Percentiles rank a stretch among this genome's conserved stretches.
phyloP scores from a whole-genome alignment of 2,797 vertebrate genomes.

The Potorous gilbertii region DNA sequence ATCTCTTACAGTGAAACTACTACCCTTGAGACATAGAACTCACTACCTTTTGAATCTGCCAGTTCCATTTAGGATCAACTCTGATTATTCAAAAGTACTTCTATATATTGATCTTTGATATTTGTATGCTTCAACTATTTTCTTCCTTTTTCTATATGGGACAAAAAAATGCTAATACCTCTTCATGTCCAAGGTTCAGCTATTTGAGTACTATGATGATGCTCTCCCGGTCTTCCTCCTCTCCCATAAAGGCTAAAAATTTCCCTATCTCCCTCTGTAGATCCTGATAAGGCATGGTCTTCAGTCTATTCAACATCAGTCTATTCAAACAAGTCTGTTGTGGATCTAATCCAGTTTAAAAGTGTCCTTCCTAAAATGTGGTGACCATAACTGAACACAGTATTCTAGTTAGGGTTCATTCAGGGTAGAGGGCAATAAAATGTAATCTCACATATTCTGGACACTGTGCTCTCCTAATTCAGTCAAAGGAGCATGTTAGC shows the following conservation, averaged over 20 bases:
- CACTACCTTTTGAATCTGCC: not conserved
- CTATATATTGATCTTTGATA: not conserved
- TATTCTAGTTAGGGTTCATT: not conserved
- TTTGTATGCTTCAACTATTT: not conserved
- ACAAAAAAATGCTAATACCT: not conserved
- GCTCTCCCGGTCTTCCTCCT: not conserved
- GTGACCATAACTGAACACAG: not conserved
- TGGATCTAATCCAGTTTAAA: not conserved
- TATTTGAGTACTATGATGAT: not conserved
- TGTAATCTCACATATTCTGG: not conserved
- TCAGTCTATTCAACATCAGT: not conserved
- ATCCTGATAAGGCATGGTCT: not conserved
- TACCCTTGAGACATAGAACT: not conserved
- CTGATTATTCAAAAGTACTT: not conserved
- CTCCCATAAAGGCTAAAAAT: not conserved
- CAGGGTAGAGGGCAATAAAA: not conserved
- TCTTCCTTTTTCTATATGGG: not conserved
- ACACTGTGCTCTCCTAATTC: no score
- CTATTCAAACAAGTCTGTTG: not conserved
- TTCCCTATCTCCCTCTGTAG: not conserved
- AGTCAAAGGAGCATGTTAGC: no score
- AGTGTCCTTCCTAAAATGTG: not conserved
- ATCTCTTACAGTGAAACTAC: not conserved
- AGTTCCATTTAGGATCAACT: not conserved
- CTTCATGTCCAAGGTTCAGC: not conserved